Evolutionary conservation across 2,797 vertebrate species (phyloP).

Genomic region (Anomalospiza imberbis): DNA sequence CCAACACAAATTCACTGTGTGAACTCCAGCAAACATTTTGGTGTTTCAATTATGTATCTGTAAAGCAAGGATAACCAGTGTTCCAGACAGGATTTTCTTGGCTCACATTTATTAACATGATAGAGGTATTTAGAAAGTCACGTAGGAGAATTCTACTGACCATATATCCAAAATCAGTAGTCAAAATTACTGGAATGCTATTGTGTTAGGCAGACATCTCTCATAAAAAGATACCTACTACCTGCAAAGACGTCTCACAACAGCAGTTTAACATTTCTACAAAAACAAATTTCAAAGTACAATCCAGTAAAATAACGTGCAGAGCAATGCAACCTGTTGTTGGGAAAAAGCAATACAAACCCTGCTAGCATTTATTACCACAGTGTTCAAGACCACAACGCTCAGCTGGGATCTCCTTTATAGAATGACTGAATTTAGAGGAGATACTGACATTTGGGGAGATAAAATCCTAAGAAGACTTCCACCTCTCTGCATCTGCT

Average conservation of each 20-base stretch:
- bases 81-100: not conserved
- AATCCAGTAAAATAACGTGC: not conserved
- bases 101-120: not conserved
- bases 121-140: not conserved
- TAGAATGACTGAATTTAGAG: not conserved
- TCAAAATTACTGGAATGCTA: not conserved
- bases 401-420: not conserved
- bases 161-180: not conserved
- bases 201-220: not conserved
- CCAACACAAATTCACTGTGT: not conserved
- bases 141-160: not conserved
- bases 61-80: not conserved
- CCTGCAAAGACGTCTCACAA: not conserved
- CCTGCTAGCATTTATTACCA: not conserved
- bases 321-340: not conserved
- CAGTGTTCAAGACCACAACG: not conserved
- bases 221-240: not conserved
- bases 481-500: not conserved
- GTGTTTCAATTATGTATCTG: not conserved
- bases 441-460: not conserved
- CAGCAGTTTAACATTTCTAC: not conserved
- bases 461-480: not conserved
- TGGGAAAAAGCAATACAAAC: not conserved
- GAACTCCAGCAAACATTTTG: not conserved
- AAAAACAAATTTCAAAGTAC: not conserved